Base-by-base conservation (phyloP, 2,888 invertebrate genomes). In the Cosmia pyralina region DNA sequence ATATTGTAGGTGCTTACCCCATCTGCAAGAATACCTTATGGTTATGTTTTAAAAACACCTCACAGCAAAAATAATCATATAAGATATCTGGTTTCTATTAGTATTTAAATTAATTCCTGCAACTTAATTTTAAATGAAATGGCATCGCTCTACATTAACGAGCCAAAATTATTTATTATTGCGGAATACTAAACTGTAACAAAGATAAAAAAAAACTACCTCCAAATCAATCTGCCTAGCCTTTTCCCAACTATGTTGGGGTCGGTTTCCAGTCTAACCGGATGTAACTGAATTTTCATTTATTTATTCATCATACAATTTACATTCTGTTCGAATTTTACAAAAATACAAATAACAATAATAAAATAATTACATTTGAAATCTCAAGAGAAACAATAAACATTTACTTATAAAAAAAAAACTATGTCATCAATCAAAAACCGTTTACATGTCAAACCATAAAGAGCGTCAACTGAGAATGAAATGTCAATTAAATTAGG, bases 71-170 rank as follows among this genome's bases (percentile, higher is more conserved):
- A 19, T 28, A 38, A 28, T 1, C 15, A 28, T 28, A 50, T n/a
- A 41, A 55, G 10, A 57, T 19, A 72, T 72, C 17, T 57, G 17
- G n/a, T 34, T 28, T 63, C 15, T 57, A 13, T 22, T 46, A 38
- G 19, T 28, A 67, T 52, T 22, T 67, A 11, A 22, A 65, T 59
- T 15, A 28, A 48, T 74, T 75, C 4, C 1, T 22, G 5, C 46
- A 67, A 17, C 46, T 50, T 52, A 0, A 34, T 58, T 10, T 48
- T 15, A 8, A 19, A 28, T 11, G 1, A 69, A 55, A 41, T 48
- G 19, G 11, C 22, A 46, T 52, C 13, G 4, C 10, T 48, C 10
- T 48, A 1, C 8, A 58, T 50, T 57, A 11, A 44, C 13, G 4
- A 44, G 4, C 17, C 0, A n/a, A 38, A 28, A 5, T 34, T 7